These are phyloP conservation scores for Stenchaetothrips biformis DNA, from an alignment of 2,888 invertebrate species.

Conservation along the genomic window DNA sequence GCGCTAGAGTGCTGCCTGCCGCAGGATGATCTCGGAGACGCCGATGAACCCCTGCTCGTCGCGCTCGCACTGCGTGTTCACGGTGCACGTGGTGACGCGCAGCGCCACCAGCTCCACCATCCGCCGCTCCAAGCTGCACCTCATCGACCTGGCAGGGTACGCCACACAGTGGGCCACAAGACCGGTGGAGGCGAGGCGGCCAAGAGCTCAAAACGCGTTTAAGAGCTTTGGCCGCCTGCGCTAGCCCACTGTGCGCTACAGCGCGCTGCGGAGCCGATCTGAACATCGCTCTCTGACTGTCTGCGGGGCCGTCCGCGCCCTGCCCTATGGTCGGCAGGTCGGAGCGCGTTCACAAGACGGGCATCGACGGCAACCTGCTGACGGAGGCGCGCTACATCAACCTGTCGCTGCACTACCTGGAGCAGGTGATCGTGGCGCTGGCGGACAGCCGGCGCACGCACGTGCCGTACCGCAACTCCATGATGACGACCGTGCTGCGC, in stretches of 20 bases:
- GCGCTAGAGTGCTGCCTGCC: constrained; percentile 32
- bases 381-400: constrained; percentile 54
- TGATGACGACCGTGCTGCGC: constrained; percentile 51
- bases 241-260: too few relatives aligned
- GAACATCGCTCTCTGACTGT: too few relatives aligned
- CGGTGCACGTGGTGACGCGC: constrained; percentile 48
- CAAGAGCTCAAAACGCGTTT: background rate
- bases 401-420: constrained; percentile 53
- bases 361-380: constrained; percentile 48
- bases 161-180: background rate
- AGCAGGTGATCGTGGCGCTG: constrained; percentile 50
- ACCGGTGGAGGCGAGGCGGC: background rate
- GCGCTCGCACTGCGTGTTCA: constrained; percentile 54
- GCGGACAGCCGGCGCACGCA: constrained; percentile 45
- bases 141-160: constrained; percentile 54
- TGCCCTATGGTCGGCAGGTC: constrained; percentile 43
- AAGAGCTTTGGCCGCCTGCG: too few relatives aligned
- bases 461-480: constrained; percentile 51
- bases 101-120: constrained; percentile 43
- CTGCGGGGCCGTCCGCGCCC: background rate
- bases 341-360: constrained; percentile 50
- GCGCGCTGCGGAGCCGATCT: background rate
- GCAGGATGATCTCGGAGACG: constrained; percentile 51
- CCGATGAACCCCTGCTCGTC: constrained; percentile 54
- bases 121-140: constrained; percentile 50